Evolutionary conservation across 2,797 vertebrate genomes (phyloP).

Genomic region (Sebastes oblongus): DNA sequence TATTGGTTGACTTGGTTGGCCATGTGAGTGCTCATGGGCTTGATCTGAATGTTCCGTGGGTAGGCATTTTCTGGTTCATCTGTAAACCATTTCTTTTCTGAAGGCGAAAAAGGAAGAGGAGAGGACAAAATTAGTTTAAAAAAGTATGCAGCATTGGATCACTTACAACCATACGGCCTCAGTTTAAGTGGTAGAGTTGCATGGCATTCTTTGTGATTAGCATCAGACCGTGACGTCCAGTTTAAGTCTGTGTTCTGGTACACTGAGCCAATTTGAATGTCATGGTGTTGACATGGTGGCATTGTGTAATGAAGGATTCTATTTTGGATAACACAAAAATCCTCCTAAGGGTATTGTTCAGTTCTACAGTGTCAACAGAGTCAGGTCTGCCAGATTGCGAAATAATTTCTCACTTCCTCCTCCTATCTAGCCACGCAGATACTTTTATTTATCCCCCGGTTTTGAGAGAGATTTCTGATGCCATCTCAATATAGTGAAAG

Average conservation of each 20-base stretch:
- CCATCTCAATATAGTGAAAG: not conserved
- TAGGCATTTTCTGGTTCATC: conserved; percentile 98
- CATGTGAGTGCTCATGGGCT: conserved; percentile 99
- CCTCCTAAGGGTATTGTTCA: not conserved
- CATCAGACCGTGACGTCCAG: conserved; percentile 29
- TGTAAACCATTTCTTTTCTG: conserved; percentile 99
- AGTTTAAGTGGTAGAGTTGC: conserved; percentile 68
- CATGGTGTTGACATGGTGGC: not conserved
- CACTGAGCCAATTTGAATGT: conserved; percentile 22
- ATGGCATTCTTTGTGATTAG: conserved; percentile 39
- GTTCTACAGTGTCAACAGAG: not conserved
- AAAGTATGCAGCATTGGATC: not conserved
- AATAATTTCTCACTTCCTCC: not conserved
- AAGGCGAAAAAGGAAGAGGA: conserved; percentile 57
- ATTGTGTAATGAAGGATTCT: not conserved
- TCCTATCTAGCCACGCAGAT: not conserved
- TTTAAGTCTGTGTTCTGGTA: conserved; percentile 28
- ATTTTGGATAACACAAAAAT: not conserved
- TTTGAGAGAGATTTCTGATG: conserved; percentile 17
- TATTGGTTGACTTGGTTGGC: conserved; percentile 99
- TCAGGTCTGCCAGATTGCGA: not conserved
- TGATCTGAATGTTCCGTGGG: conserved; percentile 99
- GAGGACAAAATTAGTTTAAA: conserved; percentile 80
- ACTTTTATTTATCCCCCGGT: not conserved
- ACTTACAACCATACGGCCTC: conserved; percentile 62